phyloP scores from a whole-genome alignment of 2,113 vertebrate genomes.

The Chrysochloris asiatica region DNA sequence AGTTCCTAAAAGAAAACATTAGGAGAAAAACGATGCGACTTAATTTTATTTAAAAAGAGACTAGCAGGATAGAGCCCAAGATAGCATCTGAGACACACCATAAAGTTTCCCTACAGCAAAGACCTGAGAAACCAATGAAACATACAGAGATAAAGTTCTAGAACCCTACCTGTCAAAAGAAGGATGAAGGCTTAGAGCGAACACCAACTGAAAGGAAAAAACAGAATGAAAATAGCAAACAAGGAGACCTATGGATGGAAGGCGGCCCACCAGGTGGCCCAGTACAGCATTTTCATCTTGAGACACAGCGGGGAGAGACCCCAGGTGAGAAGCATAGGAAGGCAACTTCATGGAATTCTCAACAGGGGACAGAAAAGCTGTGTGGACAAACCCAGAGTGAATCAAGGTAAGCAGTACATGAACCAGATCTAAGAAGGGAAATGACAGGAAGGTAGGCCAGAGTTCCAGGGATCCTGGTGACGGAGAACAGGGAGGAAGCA shows the following conservation, averaged over 20 bases:
- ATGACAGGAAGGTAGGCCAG: background rate
- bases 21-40: too few species aligned
- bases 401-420: background rate
- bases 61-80: too few species aligned
- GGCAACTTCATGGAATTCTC: too few species aligned
- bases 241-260: background rate
- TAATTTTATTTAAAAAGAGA: too few species aligned
- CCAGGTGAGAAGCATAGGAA: background rate
- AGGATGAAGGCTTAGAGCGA: too few species aligned
- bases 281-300: background rate
- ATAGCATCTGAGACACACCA: too few species aligned
- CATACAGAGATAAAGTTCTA: background rate
- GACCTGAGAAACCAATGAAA: too few species aligned
- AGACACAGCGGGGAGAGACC: background rate
- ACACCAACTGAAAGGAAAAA: too few species aligned
- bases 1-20: too few species aligned
- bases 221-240: background rate
- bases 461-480: background rate
- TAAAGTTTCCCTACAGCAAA: too few species aligned
- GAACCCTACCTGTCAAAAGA: background rate
- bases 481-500: background rate
- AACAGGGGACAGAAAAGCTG: background rate
- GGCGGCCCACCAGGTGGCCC: background rate
- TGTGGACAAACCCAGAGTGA: background rate
- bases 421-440: background rate